Conservation (phyloP, 2,113 vertebrate genomes). For the Ophthalmolycus amberensis region DNA sequence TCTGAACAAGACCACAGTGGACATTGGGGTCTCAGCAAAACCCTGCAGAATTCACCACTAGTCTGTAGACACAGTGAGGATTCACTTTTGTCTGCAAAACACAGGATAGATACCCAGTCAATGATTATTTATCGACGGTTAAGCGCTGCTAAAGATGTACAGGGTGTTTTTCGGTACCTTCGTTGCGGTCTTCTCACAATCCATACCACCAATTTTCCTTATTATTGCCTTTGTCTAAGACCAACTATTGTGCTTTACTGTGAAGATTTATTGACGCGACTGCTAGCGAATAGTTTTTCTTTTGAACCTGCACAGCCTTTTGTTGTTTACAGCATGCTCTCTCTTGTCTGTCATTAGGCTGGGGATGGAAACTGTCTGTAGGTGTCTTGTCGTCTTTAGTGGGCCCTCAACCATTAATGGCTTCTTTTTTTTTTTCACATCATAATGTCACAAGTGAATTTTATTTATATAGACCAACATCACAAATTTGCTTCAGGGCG, state of each 20-base stretch:
- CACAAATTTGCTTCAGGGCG: background rate
- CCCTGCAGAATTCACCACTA: background rate
- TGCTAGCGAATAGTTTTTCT: constrained; percentile 49
- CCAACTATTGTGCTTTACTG: constrained; percentile 40
- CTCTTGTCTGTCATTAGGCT: constrained; percentile 29
- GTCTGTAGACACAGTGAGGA: background rate
- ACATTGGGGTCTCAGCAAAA: background rate
- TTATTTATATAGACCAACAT: background rate
- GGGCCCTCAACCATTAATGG: constrained; percentile 9
- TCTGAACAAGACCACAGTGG: background rate
- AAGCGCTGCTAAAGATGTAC: background rate
- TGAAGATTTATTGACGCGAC: constrained; percentile 50
- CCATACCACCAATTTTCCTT: constrained; percentile 53
- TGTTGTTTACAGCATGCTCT: constrained; percentile 44
- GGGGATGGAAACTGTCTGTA: constrained; percentile 39
- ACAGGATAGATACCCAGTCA: constrained; percentile 26
- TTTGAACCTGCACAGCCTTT: constrained; percentile 47
- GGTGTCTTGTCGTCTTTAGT: constrained; percentile 22
- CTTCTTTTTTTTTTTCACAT: background rate
- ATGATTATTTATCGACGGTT: constrained; percentile 14
- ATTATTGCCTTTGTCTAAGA: constrained; percentile 36
- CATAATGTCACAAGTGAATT: background rate
- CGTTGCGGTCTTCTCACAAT: constrained; percentile 48
- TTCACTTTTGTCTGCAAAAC: constrained; percentile 2
- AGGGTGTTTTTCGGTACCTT: constrained; percentile 46